Conservation (phyloP, 2,888 invertebrate species). For the Chalcosyrphus nemorum region DNA sequence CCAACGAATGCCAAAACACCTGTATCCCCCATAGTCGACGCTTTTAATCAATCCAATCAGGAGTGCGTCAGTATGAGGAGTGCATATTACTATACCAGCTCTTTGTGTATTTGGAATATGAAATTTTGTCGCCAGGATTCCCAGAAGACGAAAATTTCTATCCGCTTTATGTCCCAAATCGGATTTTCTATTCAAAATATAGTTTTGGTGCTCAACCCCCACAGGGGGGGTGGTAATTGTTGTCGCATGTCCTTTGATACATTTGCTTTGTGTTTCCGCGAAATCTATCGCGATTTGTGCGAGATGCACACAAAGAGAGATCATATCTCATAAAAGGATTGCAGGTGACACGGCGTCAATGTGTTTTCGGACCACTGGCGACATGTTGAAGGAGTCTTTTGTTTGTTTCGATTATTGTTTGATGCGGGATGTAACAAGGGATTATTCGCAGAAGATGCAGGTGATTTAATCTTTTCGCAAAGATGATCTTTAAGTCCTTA, state of each 20-base stretch:
- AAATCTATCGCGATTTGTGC: background rate
- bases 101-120: slow-evolving; percentile 32
- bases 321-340: slow-evolving; percentile 20
- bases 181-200: slow-evolving; percentile 25
- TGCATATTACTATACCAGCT: background rate
- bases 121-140: slow-evolving; percentile 32
- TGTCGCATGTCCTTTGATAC: slow-evolving; percentile 4
- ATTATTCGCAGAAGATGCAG: no score
- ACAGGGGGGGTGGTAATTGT: background rate
- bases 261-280: slow-evolving; percentile 11
- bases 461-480: no score
- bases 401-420: background rate
- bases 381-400: background rate
- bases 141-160: slow-evolving; percentile 3
- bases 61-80: background rate
- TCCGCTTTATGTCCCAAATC: slow-evolving; percentile 37
- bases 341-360: slow-evolving; percentile 15
- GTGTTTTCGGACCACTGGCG: background rate
- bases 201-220: background rate
- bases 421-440: no score
- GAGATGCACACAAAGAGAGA: slow-evolving; percentile 26
- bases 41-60: slow-evolving; percentile 62
- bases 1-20: slow-evolving; percentile 39
- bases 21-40: slow-evolving; percentile 47
- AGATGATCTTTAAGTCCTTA: no score